Evolutionary conservation across 2,888 invertebrate species (phyloP).

Genomic region (Girardia tigrina): DNA sequence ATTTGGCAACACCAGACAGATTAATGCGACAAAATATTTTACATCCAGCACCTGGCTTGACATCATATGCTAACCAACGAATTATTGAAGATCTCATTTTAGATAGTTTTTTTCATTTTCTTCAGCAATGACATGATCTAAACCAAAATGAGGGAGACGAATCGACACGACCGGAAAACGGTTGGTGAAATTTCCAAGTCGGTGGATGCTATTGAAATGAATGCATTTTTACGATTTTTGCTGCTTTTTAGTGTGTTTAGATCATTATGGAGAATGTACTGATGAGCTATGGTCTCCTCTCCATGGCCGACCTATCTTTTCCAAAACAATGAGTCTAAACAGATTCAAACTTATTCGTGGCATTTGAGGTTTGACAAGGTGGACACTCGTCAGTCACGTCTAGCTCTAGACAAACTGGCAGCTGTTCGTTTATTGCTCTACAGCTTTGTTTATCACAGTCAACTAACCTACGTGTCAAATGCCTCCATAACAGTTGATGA

Average conservation of each 20-base stretch:
- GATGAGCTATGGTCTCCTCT: conserved; percentile 12
- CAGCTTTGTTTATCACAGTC: conserved; percentile 26
- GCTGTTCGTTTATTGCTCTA: too few species aligned
- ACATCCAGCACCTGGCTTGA: too few species aligned
- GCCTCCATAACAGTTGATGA: conserved; percentile 2
- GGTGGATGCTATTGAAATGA: not conserved
- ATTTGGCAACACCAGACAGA: too few species aligned
- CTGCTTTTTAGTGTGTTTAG: not conserved
- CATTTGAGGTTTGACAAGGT: not conserved
- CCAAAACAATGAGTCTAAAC: conserved; percentile 10
- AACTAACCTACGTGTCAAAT: conserved; percentile 25
- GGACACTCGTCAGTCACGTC: too few species aligned
- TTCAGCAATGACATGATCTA: not conserved
- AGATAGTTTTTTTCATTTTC: not conserved
- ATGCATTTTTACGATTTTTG: not conserved
- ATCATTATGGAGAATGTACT: not conserved
- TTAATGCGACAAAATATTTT: too few species aligned
- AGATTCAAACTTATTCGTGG: conserved; percentile 15
- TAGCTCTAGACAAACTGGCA: too few species aligned
- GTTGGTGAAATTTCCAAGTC: not conserved
- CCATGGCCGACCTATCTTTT: conserved; percentile 11
- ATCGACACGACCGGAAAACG: not conserved
- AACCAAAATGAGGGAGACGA: not conserved
- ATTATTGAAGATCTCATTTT: too few species aligned
- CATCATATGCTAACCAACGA: too few species aligned